Percentiles rank a stretch among this genome's conserved stretches.
These are phyloP conservation scores for Sinodicranocentrus sp. DNA, from an alignment of 2,888 invertebrate species.

Conservation along the genomic window DNA sequence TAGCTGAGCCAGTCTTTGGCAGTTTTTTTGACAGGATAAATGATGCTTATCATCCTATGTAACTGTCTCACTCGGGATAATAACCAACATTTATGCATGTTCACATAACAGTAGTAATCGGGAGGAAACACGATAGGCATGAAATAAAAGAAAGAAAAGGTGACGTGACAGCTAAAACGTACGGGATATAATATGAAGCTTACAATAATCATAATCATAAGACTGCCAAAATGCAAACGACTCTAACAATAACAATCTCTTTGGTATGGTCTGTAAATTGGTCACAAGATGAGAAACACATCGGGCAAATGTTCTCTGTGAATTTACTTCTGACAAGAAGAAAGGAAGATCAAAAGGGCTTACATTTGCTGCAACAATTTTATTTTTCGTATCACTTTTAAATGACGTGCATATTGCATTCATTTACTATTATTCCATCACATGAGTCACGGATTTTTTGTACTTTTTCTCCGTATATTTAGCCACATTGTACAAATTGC, in stretches of 20 bases:
- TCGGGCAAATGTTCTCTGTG: neutral
- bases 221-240: neutral
- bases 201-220: conserved; percentile 13
- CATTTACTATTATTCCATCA: too few species aligned
- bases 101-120: conserved; percentile 9
- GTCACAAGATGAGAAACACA: neutral
- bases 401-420: too few species aligned
- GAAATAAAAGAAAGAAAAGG: conserved; percentile 1
- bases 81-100: conserved; percentile 22
- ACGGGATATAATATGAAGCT: neutral
- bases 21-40: conserved; percentile 50
- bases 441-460: too few species aligned
- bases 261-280: neutral
- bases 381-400: too few species aligned
- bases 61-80: conserved; percentile 34
- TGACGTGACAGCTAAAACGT: conserved; percentile 34
- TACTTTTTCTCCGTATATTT: too few species aligned
- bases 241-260: conserved; percentile 9
- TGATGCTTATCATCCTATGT: conserved; percentile 47
- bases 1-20: conserved; percentile 4
- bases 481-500: too few species aligned
- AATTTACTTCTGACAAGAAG: neutral
- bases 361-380: neutral
- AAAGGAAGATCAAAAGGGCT: conserved; percentile 2
- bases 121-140: conserved; percentile 3